Conservation (phyloP, 23 tunicate species). For the Ciona savignyi region DNA sequence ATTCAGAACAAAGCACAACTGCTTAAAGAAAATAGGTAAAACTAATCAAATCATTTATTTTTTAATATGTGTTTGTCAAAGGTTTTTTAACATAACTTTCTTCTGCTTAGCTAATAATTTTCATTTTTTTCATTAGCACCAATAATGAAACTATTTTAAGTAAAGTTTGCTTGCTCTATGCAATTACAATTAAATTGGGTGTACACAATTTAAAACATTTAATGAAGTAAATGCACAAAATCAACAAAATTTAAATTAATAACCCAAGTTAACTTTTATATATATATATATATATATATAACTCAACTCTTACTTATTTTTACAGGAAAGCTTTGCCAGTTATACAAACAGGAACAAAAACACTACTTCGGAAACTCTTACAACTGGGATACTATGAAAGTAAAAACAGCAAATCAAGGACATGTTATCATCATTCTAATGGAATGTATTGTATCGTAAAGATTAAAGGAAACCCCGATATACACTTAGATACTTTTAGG, state of each 20-base stretch:
- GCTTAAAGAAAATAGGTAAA: neutral
- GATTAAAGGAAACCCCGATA: neutral
- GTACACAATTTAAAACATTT: too few relatives aligned
- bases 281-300: too few relatives aligned
- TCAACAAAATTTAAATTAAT: too few relatives aligned
- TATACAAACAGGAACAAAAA: neutral
- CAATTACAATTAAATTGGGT: too few relatives aligned
- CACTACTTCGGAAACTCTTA: neutral
- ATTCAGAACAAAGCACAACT: neutral
- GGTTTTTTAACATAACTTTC: too few relatives aligned
- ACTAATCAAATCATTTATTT: neutral
- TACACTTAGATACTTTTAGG: neutral
- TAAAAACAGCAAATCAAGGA: neutral
- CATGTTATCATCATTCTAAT: neutral
- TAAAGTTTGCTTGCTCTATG: too few relatives aligned
- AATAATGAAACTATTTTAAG: too few relatives aligned
- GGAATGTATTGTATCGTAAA: neutral
- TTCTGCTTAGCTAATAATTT: too few relatives aligned
- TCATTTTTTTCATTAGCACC: too few relatives aligned
- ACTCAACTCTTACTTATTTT: neutral
- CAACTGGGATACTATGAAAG: neutral
- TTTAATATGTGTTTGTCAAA: neutral
- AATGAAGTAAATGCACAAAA: too few relatives aligned
- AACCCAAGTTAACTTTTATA: neutral
- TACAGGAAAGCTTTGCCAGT: neutral